Evolutionary conservation across 1,140 invertebrate species (phyloP).

Genomic region (Euglossa dilemma): DNA sequence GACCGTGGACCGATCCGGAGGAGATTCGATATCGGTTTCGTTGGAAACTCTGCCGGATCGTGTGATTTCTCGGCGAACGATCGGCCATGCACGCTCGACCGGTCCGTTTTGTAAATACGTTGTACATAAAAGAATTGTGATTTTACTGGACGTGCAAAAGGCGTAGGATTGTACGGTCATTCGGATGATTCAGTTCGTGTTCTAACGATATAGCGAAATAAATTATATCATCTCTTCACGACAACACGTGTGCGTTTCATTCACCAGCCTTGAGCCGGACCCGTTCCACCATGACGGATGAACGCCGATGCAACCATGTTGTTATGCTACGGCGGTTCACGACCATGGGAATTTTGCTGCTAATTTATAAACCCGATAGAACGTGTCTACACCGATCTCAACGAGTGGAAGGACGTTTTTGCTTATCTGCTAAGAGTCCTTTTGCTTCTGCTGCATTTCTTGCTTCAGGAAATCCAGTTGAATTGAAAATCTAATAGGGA

Average conservation of each 20-base stretch:
- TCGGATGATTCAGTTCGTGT: conserved; percentile 79
- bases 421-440: no score
- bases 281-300: neutral
- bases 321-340: no score
- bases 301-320: neutral
- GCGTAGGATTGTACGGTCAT: conserved; percentile 74
- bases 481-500: no score
- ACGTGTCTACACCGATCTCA: no score
- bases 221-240: conserved; percentile 78
- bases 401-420: no score
- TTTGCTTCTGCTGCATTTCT: no score
- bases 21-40: neutral
- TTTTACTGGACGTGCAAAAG: conserved; percentile 77
- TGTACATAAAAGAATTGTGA: conserved; percentile 82
- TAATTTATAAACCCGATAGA: no score
- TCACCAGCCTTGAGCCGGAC: neutral
- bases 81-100: neutral
- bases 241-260: conserved; percentile 29
- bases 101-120: conserved; percentile 73
- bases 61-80: conserved; percentile 23
- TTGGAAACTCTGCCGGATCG: neutral
- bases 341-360: no score
- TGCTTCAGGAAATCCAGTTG: no score
- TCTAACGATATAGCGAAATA: conserved; percentile 82
- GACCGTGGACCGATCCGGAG: neutral